These are phyloP conservation scores for Enteromius treurensis DNA, from an alignment of 2,797 vertebrate species.

Conservation along the genomic window DNA sequence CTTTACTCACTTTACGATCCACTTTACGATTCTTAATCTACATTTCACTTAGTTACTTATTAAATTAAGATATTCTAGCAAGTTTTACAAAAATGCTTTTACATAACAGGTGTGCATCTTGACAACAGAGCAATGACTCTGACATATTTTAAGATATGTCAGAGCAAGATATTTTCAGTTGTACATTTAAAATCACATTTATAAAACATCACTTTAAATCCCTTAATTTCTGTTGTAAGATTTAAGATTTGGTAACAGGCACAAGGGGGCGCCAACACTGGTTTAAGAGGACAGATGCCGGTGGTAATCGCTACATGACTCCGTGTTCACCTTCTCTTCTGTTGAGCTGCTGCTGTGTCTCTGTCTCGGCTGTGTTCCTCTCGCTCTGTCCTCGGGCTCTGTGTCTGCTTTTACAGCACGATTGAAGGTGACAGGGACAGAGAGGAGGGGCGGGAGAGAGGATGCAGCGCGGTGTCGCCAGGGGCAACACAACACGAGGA, in stretches of 20 bases:
- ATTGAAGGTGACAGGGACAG: conserved; percentile 82
- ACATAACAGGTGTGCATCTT: too few relatives aligned
- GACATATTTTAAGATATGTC: too few relatives aligned
- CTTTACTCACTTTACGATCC: too few relatives aligned
- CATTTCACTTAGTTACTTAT: too few relatives aligned
- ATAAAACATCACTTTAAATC: not conserved
- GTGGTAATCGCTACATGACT: not conserved
- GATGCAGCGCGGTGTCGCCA: conserved; percentile 79
- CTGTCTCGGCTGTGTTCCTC: conserved; percentile 36
- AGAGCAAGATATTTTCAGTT: too few relatives aligned
- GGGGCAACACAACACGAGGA: conserved; percentile 75
- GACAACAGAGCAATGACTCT: too few relatives aligned
- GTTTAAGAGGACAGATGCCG: not conserved
- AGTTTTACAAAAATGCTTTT: too few relatives aligned
- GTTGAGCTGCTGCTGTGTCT: conserved; percentile 50
- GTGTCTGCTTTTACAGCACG: conserved; percentile 81
- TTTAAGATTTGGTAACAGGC: not conserved
- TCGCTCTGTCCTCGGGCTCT: conserved; percentile 70
- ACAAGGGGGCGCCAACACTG: not conserved
- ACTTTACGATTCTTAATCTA: too few relatives aligned
- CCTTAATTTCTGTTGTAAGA: not conserved
- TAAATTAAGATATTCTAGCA: too few relatives aligned
- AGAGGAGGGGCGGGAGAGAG: conserved; percentile 75
- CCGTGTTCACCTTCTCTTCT: not conserved
- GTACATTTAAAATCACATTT: too few relatives aligned